These are phyloP conservation scores for Heteractis magnifica DNA, from an alignment of 92 coral and sea anemone species.

Conservation along the genomic window DNA sequence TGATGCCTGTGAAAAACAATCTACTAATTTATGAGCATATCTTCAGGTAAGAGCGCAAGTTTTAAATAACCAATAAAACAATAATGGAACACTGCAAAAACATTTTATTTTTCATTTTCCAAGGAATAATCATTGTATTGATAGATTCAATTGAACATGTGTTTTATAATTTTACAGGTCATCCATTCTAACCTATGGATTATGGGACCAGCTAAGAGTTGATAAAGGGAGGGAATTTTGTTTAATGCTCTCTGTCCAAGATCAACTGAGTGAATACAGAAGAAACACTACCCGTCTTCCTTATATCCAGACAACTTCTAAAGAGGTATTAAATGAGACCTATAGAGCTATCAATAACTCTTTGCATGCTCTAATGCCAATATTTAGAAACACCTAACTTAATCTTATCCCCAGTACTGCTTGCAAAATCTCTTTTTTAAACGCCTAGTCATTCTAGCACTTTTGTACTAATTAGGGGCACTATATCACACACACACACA, in stretches of 20 bases:
- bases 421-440: too few species aligned
- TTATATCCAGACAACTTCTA: slow-evolving; percentile 37
- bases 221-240: slow-evolving; percentile 14
- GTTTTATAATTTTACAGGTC: slow-evolving; percentile 6
- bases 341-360: background rate
- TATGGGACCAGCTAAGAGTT: slow-evolving; percentile 33
- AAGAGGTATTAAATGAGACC: slow-evolving; percentile 10
- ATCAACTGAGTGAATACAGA: slow-evolving; percentile 12
- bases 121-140: background rate
- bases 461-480: too few species aligned
- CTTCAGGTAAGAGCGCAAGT: slow-evolving; percentile 7
- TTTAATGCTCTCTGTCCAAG: slow-evolving; percentile 16
- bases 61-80: too few species aligned
- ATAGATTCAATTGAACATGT: too few species aligned
- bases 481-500: too few species aligned
- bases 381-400: too few species aligned
- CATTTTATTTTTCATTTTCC: background rate
- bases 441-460: too few species aligned
- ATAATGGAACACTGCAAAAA: background rate
- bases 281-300: slow-evolving; percentile 30
- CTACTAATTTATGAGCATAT: slow-evolving; percentile 22
- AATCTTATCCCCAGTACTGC: too few species aligned
- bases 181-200: slow-evolving; percentile 23
- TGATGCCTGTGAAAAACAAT: slow-evolving; percentile 33
- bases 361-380: too few species aligned